A percentile compares a stretch with the other conserved stretches of the same genome.
Conservation (phyloP, 2,113 vertebrate genomes). For the Cavia aperea region DNA sequence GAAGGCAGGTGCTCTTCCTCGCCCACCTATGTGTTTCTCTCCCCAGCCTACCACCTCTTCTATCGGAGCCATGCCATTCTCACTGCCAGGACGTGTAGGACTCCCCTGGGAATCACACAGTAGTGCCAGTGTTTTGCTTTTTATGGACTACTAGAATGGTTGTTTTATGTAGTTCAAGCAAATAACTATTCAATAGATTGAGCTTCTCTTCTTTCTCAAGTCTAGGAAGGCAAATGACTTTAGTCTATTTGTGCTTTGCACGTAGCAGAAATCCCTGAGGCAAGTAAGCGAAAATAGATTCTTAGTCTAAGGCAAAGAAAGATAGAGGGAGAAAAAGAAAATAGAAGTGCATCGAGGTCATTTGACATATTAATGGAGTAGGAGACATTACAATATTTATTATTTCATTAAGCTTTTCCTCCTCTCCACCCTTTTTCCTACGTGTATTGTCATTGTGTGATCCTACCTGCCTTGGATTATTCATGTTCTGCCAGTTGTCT, state of each 20-base stretch:
- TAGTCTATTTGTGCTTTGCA: not conserved
- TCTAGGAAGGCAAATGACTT: not conserved
- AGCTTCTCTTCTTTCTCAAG: not conserved
- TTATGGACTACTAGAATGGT: not conserved
- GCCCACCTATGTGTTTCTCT: not conserved
- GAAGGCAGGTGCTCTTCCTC: not conserved
- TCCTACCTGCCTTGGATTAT: not conserved
- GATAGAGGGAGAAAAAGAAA: constrained; percentile 17
- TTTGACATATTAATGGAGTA: not conserved
- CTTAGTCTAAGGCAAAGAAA: not conserved
- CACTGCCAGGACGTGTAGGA: not conserved
- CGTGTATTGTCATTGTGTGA: not conserved
- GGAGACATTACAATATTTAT: not conserved
- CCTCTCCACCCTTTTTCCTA: not conserved
- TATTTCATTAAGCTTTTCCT: not conserved
- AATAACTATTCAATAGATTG: not conserved
- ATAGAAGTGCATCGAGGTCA: not conserved
- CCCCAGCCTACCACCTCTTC: not conserved
- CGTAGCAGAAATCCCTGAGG: not conserved
- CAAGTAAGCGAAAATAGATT: constrained; percentile 3
- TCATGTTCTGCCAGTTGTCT: not conserved
- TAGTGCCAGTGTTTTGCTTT: not conserved
- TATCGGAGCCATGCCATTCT: not conserved
- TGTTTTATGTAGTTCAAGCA: not conserved
- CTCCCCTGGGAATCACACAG: not conserved